Conservation (phyloP, 2,888 invertebrate genomes). For the Mystacides longicornis region DNA sequence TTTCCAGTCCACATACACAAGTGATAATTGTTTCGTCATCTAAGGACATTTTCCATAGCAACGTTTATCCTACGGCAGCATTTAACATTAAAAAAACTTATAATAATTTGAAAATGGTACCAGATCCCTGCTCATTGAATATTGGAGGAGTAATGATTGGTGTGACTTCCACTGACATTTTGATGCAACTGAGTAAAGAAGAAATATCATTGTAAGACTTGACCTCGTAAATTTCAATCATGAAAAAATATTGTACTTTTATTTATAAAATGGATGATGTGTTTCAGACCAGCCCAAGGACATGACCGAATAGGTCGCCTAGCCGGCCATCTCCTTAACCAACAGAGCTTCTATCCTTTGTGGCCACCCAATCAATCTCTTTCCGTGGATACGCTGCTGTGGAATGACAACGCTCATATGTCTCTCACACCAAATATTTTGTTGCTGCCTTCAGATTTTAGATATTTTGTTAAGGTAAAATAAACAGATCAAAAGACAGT, state of each 20-base stretch:
- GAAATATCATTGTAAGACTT: conserved; percentile 63
- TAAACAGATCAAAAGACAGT: too few species aligned
- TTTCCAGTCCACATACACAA: conserved; percentile 55
- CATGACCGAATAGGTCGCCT: conserved; percentile 68
- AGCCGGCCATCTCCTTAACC: conserved; percentile 65
- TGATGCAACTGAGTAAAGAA: conserved; percentile 74
- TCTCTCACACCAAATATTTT: conserved; percentile 72
- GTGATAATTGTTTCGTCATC: conserved; percentile 69
- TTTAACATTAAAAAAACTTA: conserved; percentile 51
- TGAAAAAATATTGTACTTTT: too few species aligned
- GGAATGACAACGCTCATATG: conserved; percentile 65
- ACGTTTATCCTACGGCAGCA: conserved; percentile 79
- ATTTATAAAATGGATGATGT: too few species aligned
- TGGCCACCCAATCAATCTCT: conserved; percentile 63
- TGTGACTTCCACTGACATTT: conserved; percentile 72
- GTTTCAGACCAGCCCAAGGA: conserved; percentile 31
- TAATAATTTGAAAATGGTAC: conserved; percentile 58
- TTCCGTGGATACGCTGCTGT: conserved; percentile 62
- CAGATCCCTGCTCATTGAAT: conserved; percentile 76
- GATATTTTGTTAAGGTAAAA: conserved; percentile 76
- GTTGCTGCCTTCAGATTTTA: conserved; percentile 76
- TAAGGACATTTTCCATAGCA: conserved; percentile 70
- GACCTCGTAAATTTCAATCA: not conserved
- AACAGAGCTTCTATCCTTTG: conserved; percentile 76
- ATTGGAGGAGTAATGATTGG: conserved; percentile 72